These are phyloP conservation scores for Plutella xylostella DNA, from an alignment of 2,888 invertebrate species.

Conservation along the genomic window DNA sequence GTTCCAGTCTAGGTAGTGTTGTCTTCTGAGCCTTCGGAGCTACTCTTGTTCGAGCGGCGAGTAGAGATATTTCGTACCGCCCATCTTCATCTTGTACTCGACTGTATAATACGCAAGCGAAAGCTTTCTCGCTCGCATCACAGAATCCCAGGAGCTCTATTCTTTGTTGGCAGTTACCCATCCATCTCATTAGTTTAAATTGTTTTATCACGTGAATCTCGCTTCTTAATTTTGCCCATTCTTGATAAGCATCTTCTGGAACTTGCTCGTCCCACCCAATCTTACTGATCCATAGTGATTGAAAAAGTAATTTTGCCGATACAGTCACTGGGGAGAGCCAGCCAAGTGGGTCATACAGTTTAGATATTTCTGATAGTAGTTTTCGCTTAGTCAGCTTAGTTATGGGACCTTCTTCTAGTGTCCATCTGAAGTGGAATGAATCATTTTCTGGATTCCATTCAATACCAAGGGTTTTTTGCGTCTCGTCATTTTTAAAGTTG, in stretches of 20 bases:
- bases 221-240: neutral
- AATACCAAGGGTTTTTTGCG: neutral
- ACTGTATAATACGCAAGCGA: neutral
- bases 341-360: neutral
- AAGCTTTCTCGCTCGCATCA: neutral
- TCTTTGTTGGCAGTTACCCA: neutral
- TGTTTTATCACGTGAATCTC: neutral
- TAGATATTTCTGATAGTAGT: conserved; percentile 11
- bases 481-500: neutral
- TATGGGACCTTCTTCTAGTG: neutral
- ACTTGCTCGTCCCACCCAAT: neutral
- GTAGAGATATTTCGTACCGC: neutral
- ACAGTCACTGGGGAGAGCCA: neutral
- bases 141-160: neutral
- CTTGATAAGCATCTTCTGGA: neutral
- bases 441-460: neutral
- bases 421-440: conserved; percentile 14
- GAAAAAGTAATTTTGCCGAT: neutral
- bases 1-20: no score
- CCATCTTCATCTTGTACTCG: neutral
- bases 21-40: neutral
- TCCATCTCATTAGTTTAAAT: neutral
- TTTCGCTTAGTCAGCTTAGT: conserved; percentile 11
- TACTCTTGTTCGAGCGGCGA: neutral
- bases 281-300: neutral